phyloP scores from a whole-genome alignment of 2,797 vertebrate genomes.

The Gymnodraco acuticeps region DNA sequence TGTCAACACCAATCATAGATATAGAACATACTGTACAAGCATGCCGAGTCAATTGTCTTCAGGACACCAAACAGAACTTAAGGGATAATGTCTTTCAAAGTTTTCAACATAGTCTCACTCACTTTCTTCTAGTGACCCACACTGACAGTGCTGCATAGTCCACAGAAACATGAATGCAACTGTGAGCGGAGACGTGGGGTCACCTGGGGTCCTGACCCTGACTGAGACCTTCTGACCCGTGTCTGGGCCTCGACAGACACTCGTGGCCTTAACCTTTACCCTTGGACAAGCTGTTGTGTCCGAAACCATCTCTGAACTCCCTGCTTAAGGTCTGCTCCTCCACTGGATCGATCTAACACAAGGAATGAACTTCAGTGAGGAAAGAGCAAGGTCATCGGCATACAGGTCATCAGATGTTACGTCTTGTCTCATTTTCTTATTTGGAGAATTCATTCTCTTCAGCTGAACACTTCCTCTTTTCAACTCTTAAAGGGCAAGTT shows the following conservation, averaged over 20 bases:
- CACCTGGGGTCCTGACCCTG: constrained; percentile 81
- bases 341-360: constrained; percentile 68
- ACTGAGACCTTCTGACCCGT: constrained; percentile 79
- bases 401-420: constrained; percentile 22
- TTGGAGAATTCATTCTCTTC: constrained; percentile 10
- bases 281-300: constrained; percentile 83
- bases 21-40: background rate
- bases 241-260: constrained; percentile 79
- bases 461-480: constrained; percentile 14
- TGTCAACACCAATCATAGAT: background rate
- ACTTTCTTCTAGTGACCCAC: background rate
- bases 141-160: constrained; percentile 11
- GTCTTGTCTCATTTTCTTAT: constrained; percentile 8
- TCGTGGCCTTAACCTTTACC: constrained; percentile 85
- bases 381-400: constrained; percentile 47
- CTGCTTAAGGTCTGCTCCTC: constrained; percentile 58
- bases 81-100: background rate
- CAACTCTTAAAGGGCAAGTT: constrained; percentile 5
- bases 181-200: constrained; percentile 74
- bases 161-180: constrained; percentile 44
- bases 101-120: background rate
- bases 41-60: background rate
- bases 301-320: constrained; percentile 60
- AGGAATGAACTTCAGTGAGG: constrained; percentile 28
- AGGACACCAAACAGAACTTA: constrained; percentile 3